phyloP scores from a whole-genome alignment of 2,113 vertebrate genomes.

The Polypterus bichir region DNA sequence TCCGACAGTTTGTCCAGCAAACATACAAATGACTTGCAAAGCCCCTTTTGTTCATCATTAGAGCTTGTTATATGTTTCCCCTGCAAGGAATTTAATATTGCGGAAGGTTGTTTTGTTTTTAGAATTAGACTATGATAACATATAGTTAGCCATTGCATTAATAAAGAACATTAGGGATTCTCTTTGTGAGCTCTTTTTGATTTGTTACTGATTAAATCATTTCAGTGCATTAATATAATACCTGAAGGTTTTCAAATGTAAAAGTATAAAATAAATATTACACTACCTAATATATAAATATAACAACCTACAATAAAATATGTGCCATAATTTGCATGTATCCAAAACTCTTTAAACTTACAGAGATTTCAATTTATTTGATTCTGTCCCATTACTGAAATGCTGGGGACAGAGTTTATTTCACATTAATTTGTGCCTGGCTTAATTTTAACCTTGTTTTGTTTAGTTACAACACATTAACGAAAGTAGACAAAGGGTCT shows the following conservation, averaged over 20 bases:
- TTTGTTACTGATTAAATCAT: too few species aligned
- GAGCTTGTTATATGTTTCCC: slow-evolving; percentile 22
- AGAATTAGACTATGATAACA: not conserved
- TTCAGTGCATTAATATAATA: too few species aligned
- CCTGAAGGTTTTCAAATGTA: too few species aligned
- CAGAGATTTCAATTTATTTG: not conserved
- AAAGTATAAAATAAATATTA: too few species aligned
- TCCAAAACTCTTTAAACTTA: not conserved
- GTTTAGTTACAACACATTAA: slow-evolving; percentile 16
- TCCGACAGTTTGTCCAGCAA: slow-evolving; percentile 45
- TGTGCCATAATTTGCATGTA: too few species aligned
- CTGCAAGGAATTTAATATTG: slow-evolving; percentile 16
- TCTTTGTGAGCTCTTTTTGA: too few species aligned
- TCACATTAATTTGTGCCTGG: slow-evolving; percentile 10
- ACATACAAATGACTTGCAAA: slow-evolving; percentile 40
- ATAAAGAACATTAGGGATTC: too few species aligned
- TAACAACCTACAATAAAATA: too few species aligned
- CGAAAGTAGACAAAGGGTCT: slow-evolving; percentile 19
- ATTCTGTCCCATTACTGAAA: not conserved
- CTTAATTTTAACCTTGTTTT: slow-evolving; percentile 7
- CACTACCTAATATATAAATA: too few species aligned
- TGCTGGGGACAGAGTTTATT: not conserved
- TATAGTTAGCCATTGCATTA: too few species aligned
- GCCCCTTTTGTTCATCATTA: slow-evolving; percentile 16
- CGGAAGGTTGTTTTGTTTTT: slow-evolving; percentile 4